Percentiles rank a stretch among this genome's conserved stretches.
Evolutionary conservation across 2,113 vertebrate species (phyloP).

Genomic region (Nerophis ophidion): DNA sequence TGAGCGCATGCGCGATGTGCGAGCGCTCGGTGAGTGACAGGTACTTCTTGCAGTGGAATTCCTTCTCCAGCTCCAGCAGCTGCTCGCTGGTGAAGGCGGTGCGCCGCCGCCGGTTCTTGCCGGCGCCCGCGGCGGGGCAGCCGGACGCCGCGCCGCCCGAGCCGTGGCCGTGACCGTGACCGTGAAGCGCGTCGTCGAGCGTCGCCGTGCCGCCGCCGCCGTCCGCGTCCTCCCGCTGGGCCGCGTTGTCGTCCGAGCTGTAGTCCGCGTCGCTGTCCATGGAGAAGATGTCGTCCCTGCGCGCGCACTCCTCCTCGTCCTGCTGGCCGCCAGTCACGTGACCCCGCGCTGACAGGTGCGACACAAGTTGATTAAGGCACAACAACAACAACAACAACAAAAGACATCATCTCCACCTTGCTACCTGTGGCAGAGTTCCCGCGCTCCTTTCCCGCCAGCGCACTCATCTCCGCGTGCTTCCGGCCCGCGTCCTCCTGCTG

Average conservation of each 20-base stretch:
- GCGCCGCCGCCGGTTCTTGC: constrained; percentile 88
- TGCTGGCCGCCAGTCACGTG: constrained; percentile 61
- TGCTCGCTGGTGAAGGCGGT: constrained; percentile 98
- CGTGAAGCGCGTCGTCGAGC: constrained; percentile 27
- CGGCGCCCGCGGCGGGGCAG: constrained; percentile 59
- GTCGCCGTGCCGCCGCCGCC: constrained; percentile 62
- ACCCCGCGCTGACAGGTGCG: constrained; percentile 58
- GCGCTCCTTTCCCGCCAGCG: too few species aligned
- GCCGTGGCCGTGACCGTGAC: constrained; percentile 24
- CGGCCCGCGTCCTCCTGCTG: constrained; percentile 85
- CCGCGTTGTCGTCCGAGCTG: constrained; percentile 93
- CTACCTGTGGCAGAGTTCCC: constrained; percentile 72
- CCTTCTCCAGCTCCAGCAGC: constrained; percentile 96
- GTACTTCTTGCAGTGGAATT: constrained; percentile 99
- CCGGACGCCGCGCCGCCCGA: constrained; percentile 33
- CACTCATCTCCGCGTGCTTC: constrained; percentile 80
- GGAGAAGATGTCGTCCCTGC: constrained; percentile 91
- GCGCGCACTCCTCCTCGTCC: constrained; percentile 82
- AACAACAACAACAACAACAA: too few species aligned
- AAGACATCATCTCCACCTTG: too few species aligned
- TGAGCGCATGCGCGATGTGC: constrained; percentile 96
- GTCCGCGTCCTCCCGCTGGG: constrained; percentile 79
- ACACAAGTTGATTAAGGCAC: not conserved
- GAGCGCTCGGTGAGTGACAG: constrained; percentile 95
- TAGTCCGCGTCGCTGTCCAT: constrained; percentile 98